Evolutionary conservation across 1,140 invertebrate genomes (phyloP).

Genomic region (Aradophagus sp.): DNA sequence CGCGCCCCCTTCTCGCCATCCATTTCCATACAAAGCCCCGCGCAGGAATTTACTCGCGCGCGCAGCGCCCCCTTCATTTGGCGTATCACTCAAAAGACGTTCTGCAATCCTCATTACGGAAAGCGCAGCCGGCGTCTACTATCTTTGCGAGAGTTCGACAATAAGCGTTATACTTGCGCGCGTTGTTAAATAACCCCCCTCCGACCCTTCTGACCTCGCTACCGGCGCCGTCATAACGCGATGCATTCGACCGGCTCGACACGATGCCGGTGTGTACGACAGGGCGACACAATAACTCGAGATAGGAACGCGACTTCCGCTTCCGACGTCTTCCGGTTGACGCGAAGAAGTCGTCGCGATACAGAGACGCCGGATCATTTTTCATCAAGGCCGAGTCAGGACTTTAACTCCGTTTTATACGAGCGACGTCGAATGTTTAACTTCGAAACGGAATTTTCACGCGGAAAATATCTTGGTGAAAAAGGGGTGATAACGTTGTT

Average conservation of each 20-base stretch:
- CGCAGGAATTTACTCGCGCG: no score
- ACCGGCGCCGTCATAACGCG: no score
- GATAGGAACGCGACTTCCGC: slow-evolving; percentile 34
- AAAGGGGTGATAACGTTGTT: no score
- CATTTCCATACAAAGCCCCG: no score
- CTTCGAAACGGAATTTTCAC: not conserved
- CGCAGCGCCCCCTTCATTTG: slow-evolving; percentile 23
- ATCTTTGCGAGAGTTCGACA: slow-evolving; percentile 32
- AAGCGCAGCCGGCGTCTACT: slow-evolving; percentile 39
- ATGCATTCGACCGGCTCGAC: slow-evolving; percentile 15
- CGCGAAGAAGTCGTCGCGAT: slow-evolving; percentile 15
- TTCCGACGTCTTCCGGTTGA: slow-evolving; percentile 26
- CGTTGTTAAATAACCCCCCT: slow-evolving; percentile 20
- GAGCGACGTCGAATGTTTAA: no score
- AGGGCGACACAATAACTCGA: slow-evolving; percentile 35
- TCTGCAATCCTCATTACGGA: slow-evolving; percentile 42
- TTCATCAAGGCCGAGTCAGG: not conserved
- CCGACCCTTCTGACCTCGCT: slow-evolving; percentile 1
- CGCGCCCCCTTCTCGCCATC: not conserved
- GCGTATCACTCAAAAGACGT: slow-evolving; percentile 30
- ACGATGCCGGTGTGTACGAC: slow-evolving; percentile 18
- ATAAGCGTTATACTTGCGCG: slow-evolving; percentile 37
- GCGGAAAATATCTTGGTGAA: no score
- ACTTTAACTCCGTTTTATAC: no score
- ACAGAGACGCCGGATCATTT: slow-evolving; percentile 4